Percentiles rank a stretch among this genome's conserved stretches.
These are phyloP conservation scores for Macrotrachela quadricornifera DNA, from an alignment of 1,140 invertebrate species.

Conservation along the genomic window DNA sequence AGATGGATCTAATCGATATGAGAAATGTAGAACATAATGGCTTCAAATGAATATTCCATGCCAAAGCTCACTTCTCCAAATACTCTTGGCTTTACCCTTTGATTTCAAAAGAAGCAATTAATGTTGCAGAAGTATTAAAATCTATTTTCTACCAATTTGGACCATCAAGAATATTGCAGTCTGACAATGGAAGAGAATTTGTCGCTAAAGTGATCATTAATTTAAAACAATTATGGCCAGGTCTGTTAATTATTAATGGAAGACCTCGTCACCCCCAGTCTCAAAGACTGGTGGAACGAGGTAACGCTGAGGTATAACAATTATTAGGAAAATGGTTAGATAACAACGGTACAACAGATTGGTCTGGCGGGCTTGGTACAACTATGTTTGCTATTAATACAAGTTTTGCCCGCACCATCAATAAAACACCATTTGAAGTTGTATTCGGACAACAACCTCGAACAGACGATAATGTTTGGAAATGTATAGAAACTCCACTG, in stretches of 20 bases:
- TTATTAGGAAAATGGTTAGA: too few relatives aligned
- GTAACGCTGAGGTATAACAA: conserved; percentile 12
- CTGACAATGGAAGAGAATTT: conserved; percentile 25
- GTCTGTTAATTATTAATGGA: conserved; percentile 12
- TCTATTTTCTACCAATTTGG: conserved; percentile 25
- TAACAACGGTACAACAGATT: too few relatives aligned
- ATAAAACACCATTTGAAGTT: too few relatives aligned
- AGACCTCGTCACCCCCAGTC: conserved; percentile 14
- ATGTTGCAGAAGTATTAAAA: conserved; percentile 21
- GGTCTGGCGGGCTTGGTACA: too few relatives aligned
- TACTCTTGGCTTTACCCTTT: conserved; percentile 25
- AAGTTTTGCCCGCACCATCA: too few relatives aligned
- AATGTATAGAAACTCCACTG: too few relatives aligned
- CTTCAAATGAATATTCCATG: conserved; percentile 30
- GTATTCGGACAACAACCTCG: too few relatives aligned
- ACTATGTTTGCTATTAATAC: too few relatives aligned
- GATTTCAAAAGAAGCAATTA: conserved; percentile 8
- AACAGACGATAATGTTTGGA: too few relatives aligned
- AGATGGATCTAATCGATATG: conserved; percentile 13
- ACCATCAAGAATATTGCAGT: conserved; percentile 21
- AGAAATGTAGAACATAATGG: neutral
- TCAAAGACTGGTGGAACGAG: conserved; percentile 13
- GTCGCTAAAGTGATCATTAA: neutral
- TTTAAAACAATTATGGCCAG: conserved; percentile 8
- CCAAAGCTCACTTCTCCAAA: conserved; percentile 33